Base-by-base conservation (phyloP, 2,888 invertebrate genomes). In the Protonemura montana region DNA sequence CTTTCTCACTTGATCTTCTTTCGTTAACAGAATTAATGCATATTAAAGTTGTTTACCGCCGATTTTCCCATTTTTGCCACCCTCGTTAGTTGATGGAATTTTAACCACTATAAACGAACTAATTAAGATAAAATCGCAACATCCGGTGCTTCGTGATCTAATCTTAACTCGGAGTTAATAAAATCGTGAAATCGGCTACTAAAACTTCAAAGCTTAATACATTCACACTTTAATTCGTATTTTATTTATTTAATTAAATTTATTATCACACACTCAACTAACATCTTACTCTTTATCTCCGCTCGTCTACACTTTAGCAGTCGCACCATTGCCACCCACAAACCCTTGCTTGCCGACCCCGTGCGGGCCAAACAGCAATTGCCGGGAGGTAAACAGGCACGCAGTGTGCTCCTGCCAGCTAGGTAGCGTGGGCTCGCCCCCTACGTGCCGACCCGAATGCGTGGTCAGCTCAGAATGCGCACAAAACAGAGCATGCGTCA, bases 321-420 rank as follows among this genome's bases (percentile, higher is more conserved):
- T 86, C n/a, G 76, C 77, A 27, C 81, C 89, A 85, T 91, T 92
- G 89, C 92, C 92, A 88, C 93, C 92, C 89, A 91, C 92, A 90
- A 93, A 95, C 90, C 96, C 96, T 29, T 96, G 96, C 90, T 92
- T 94, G 89, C 96, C 96, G 87, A 95, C 95, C 89, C 96, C 96
- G 88, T 96, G 96, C 91, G 96, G 96, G 88, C 94, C 95, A 16
- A 95, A 96, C 90, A 96, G 96, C 91, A 93, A 94, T 89, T 96
- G 96, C 91, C 94, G 95, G 86, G 93, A 93, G 85, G 93, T 94
- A 89, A 94, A 95, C 89, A 94, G 94, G 85, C 94, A 95, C 91
- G 95, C 96, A 81, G 95, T 95, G 87, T 96, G 96, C 91, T 95
- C 96, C 87, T 96, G 96, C 89, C 93, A 94, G 89, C 93, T 94